These are phyloP conservation scores for Ostrea edulis DNA, from an alignment of 1,140 invertebrate genomes.

Conservation along the genomic window DNA sequence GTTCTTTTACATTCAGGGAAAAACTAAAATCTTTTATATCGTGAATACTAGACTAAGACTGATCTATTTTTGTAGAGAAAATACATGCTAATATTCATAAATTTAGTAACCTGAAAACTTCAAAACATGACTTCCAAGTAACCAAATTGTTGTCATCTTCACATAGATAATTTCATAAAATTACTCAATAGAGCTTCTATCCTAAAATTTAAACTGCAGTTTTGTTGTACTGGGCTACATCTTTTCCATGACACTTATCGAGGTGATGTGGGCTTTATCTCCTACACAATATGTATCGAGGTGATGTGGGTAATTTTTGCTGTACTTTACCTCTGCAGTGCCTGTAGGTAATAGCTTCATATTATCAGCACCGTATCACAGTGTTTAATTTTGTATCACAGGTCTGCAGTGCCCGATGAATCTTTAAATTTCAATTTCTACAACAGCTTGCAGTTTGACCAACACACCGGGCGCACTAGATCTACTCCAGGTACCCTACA, in stretches of 20 bases:
- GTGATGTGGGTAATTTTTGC: not conserved
- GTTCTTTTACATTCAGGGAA: no score
- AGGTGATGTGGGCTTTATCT: no score
- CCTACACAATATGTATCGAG: not conserved
- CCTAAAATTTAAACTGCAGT: no score
- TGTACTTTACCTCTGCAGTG: not conserved
- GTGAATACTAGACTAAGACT: no score
- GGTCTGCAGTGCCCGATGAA: constrained; percentile 54
- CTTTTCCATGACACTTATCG: not conserved
- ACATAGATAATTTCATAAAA: no score
- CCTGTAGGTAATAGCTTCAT: constrained; percentile 21
- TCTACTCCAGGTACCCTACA: constrained; percentile 47
- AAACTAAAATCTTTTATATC: no score
- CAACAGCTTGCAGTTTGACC: constrained; percentile 68
- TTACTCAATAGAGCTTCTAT: not conserved
- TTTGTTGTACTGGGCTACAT: no score
- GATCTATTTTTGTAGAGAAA: no score
- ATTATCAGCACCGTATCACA: not conserved
- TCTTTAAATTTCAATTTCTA: constrained; percentile 68
- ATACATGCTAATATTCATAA: no score
- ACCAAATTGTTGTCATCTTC: no score
- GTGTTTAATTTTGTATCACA: constrained; percentile 49
- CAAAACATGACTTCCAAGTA: no score
- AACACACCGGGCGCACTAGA: constrained; percentile 60
- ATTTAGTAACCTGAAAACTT: no score